Evolutionary conservation across 2,888 invertebrate genomes (phyloP).

Genomic region (Drosophila rubida): DNA sequence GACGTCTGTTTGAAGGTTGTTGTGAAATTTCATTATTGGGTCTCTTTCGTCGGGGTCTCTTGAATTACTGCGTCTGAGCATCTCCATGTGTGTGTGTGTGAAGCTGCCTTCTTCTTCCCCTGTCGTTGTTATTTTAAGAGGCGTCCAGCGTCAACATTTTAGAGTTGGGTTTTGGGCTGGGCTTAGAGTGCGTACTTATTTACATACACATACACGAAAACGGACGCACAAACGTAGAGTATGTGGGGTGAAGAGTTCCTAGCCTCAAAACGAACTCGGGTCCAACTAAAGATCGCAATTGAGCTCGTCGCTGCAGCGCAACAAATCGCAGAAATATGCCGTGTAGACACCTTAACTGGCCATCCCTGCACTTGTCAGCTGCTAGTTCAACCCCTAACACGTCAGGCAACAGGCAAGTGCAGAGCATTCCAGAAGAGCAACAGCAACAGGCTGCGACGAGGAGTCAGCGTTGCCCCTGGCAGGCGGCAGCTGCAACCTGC

Average conservation of each 20-base stretch:
- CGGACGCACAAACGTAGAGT: conserved; percentile 14
- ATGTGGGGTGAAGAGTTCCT: background rate
- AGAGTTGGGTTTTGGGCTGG: conserved; percentile 70
- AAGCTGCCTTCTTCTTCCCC: conserved; percentile 54
- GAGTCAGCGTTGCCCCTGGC: conserved; percentile 18
- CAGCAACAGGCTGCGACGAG: conserved; percentile 51
- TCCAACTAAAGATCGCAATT: background rate
- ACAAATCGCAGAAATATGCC: conserved; percentile 30
- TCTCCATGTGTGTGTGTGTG: conserved; percentile 21
- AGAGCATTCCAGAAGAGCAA: conserved; percentile 32
- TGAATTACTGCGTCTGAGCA: conserved; percentile 16
- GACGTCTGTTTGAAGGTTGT: conserved; percentile 75
- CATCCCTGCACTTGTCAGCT: conserved; percentile 60
- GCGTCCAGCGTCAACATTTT: conserved; percentile 78
- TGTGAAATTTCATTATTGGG: conserved; percentile 80
- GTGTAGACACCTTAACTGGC: conserved; percentile 30
- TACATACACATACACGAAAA: background rate
- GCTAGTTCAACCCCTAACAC: conserved; percentile 56
- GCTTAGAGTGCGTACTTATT: conserved; percentile 40
- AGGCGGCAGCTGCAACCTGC: conserved; percentile 71
- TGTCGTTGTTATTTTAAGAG: conserved; percentile 70
- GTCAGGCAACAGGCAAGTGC: conserved; percentile 44
- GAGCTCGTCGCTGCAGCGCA: conserved; percentile 12
- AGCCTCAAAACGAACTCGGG: background rate
- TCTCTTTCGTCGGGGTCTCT: conserved; percentile 59